Conservation (phyloP, 2,113 vertebrate genomes). For the Penelope pileata region DNA sequence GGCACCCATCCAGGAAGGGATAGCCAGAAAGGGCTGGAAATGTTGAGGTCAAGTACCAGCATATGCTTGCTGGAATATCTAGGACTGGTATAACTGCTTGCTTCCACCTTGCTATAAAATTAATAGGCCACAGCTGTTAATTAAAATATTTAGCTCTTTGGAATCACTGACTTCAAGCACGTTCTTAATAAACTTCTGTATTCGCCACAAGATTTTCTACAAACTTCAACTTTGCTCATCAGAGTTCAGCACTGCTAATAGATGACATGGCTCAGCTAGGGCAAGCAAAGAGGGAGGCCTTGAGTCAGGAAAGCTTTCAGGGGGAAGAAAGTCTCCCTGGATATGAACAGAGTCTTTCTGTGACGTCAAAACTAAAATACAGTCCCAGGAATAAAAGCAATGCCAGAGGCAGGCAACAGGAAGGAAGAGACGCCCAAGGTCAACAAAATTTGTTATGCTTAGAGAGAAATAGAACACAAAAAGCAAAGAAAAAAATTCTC, state of each 20-base stretch:
- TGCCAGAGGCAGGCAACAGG: not conserved
- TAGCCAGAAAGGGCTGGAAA: not conserved
- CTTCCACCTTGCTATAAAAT: not conserved
- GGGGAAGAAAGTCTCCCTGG: not conserved
- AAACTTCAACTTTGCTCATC: not conserved
- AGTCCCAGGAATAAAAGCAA: slow-evolving; percentile 1
- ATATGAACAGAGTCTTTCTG: not conserved
- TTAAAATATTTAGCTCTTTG: not conserved
- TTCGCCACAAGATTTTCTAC: not conserved
- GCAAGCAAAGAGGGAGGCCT: not conserved
- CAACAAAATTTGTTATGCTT: slow-evolving; percentile 14
- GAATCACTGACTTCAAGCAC: not conserved
- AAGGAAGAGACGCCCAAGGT: not conserved
- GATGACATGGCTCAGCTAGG: not conserved
- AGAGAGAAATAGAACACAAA: not conserved
- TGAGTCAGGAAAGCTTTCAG: not conserved
- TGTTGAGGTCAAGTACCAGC: not conserved
- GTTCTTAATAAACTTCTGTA: not conserved
- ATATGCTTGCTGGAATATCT: not conserved
- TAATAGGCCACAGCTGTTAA: not conserved
- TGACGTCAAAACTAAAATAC: not conserved
- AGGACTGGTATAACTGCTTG: not conserved
- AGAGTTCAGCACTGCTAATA: not conserved
- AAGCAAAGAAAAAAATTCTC: not conserved
- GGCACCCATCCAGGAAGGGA: not conserved